Evolutionary conservation across 2,888 invertebrate species (phyloP), one percentile per base, ranked within the genome.

Genomic region (Agrochola lychnidis): DNA sequence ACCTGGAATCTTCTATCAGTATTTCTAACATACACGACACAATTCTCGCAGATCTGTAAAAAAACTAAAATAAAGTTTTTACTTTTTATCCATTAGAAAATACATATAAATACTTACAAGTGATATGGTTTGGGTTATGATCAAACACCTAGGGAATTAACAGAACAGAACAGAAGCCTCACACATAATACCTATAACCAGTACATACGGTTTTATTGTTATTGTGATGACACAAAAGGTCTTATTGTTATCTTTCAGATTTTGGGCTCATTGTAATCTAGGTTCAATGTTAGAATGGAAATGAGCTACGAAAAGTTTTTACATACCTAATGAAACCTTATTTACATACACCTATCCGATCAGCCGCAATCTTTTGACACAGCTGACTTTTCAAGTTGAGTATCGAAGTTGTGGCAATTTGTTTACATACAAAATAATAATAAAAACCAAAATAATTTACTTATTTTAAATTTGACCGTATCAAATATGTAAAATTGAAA

Each of bases 401-500:
- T 25, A 62, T 25, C n/a, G 30, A 67, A 56, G 30, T 67, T 19
- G 6, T 69, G 63, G 42, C 63, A 71, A 56, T 45, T 82, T 78
- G 51, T 74, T 67, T 69, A 74, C 45, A 36, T 42, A 40, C 12
- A 40, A 53, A 69, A 36, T 62, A 63, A 14, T 48, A 57, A n/a
- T 40, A 79, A 59, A 76, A 30, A 70, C 40, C 19, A 69, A 40
- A 70, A 59, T 62, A 75, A 68, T 61, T 48, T 69, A 75, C 22
- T 48, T 40, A 66, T 63, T 74, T 75, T 61, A 61, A 73, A 75
- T 62, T 22, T 76, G 45, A 70, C 72, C 63, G 59, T 62, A 73
- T 51, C 36, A 74, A 74, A 74, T 63, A 77, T 64, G 62, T 79
- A 74, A 81, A 78, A 71, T 61, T 74, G 57, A 76, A 69, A 73